phyloP scores from a whole-genome alignment of 1,140 invertebrate species.

The Drosophila grimshawi region DNA sequence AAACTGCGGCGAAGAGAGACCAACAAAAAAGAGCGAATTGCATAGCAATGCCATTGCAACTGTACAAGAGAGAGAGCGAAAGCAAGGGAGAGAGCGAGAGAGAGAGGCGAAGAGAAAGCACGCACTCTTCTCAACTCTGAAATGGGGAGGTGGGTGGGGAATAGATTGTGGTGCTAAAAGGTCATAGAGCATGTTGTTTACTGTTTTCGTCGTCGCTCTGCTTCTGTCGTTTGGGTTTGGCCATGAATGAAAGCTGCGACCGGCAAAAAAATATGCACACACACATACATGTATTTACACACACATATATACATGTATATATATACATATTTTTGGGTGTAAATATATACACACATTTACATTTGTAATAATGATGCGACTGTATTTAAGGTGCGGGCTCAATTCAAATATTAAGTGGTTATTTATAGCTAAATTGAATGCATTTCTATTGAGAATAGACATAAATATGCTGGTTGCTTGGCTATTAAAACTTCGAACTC shows the following conservation, averaged over 20 bases:
- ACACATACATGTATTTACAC: slow-evolving; percentile 11
- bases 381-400: neutral
- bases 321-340: neutral
- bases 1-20: slow-evolving; percentile 66
- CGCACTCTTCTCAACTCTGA: slow-evolving; percentile 3
- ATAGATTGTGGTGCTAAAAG: slow-evolving; percentile 35
- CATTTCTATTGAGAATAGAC: too few relatives aligned
- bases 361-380: neutral
- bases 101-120: slow-evolving; percentile 17
- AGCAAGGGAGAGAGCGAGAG: slow-evolving; percentile 10
- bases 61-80: slow-evolving; percentile 24
- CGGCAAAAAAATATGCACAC: slow-evolving; percentile 47
- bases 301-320: neutral
- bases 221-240: slow-evolving; percentile 36
- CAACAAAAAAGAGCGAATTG: slow-evolving; percentile 18
- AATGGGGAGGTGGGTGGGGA: neutral
- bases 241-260: slow-evolving; percentile 75
- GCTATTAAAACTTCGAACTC: too few relatives aligned
- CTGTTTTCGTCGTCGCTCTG: neutral
- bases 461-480: too few relatives aligned
- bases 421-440: neutral
- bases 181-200: slow-evolving; percentile 78
- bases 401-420: neutral
- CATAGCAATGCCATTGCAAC: slow-evolving; percentile 23
- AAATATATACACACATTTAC: neutral